A percentile compares a stretch with the other conserved stretches of the same genome.
phyloP scores from a whole-genome alignment of 2,797 vertebrate species.

The Momotus momota region DNA sequence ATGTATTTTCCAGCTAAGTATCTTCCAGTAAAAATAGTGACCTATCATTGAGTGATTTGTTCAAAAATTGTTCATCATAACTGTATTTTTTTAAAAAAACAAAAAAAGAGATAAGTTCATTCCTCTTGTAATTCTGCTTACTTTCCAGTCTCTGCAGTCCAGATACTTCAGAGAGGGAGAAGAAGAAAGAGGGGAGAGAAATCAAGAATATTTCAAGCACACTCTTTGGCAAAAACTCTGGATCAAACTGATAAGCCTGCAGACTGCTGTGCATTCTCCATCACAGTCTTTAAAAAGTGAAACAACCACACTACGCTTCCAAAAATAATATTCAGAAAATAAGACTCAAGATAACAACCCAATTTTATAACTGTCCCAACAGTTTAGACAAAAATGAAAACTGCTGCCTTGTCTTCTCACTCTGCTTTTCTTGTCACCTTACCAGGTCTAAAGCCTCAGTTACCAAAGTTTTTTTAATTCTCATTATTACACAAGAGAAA shows the following conservation, averaged over 20 bases:
- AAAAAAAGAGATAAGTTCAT: not conserved
- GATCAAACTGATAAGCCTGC: slow-evolving; percentile 20
- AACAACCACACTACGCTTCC: not conserved
- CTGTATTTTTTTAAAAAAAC: not conserved
- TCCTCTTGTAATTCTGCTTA: not conserved
- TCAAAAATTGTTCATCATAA: not conserved
- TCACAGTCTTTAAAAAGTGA: not conserved
- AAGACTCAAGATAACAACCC: not conserved
- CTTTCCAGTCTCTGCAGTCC: not conserved
- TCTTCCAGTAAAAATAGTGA: not conserved
- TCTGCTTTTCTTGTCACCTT: slow-evolving; percentile 17
- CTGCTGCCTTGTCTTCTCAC: not conserved
- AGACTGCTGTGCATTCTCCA: slow-evolving; percentile 4
- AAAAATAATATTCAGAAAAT: slow-evolving; percentile 36
- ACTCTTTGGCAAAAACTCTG: slow-evolving; percentile 7
- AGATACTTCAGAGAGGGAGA: not conserved
- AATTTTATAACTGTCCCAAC: not conserved
- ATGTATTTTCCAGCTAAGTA: not conserved
- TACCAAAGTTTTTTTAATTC: not conserved
- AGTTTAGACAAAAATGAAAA: slow-evolving; percentile 9
- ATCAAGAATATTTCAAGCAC: not conserved
- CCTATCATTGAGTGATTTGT: not conserved
- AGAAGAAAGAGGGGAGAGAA: not conserved
- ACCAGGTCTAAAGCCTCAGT: not conserved
- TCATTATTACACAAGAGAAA: not conserved